A percentile compares a stretch with the other conserved stretches of the same genome.
Evolutionary conservation across 2,113 vertebrate genomes (phyloP).

Genomic region (Dicrurus megarhynchus): DNA sequence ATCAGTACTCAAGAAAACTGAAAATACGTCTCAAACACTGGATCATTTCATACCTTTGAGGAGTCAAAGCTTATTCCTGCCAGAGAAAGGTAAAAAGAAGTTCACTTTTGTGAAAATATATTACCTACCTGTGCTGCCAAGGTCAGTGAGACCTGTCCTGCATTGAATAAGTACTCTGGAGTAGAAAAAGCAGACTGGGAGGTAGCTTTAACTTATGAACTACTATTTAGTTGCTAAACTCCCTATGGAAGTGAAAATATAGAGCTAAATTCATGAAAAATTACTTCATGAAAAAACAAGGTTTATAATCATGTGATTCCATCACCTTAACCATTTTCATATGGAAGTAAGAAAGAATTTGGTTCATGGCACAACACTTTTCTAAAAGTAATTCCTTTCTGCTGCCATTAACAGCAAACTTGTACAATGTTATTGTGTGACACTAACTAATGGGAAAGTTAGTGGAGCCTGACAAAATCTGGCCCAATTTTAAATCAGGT

Average conservation of each 20-base stretch:
- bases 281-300: background rate
- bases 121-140: slow-evolving; percentile 33
- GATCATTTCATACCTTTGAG: background rate
- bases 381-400: background rate
- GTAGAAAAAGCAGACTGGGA: background rate
- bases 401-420: background rate
- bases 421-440: background rate
- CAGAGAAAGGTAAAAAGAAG: background rate
- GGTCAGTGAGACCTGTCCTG: slow-evolving; percentile 51
- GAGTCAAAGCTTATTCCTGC: background rate
- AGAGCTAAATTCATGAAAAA: background rate
- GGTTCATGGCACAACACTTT: background rate
- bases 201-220: background rate
- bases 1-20: background rate
- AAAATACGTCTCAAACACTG: background rate
- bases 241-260: background rate
- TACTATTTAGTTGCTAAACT: background rate
- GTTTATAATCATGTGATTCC: background rate
- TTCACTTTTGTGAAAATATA: background rate
- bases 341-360: background rate
- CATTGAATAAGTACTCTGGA: background rate
- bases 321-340: background rate
- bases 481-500: background rate
- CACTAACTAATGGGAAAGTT: background rate
- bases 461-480: slow-evolving; percentile 22